Evolutionary conservation across 64 coral and sea anemone species (phyloP).

Genomic region (Montipora efflorescens): DNA sequence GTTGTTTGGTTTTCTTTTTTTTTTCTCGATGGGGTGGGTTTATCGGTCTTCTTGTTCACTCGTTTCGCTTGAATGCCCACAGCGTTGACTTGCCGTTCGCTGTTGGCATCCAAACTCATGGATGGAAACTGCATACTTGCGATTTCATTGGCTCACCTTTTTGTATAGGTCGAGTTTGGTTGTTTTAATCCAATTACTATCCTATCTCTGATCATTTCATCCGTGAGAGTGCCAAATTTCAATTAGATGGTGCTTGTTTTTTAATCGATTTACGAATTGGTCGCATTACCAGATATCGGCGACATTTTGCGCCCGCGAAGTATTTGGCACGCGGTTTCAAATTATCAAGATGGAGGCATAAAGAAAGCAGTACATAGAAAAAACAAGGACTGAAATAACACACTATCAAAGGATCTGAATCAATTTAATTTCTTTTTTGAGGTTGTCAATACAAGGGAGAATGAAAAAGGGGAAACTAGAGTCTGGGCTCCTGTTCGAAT

Average conservation of each 20-base stretch:
- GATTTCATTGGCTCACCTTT: conserved; percentile 52
- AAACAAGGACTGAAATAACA: too few relatives aligned
- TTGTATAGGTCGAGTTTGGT: conserved; percentile 27
- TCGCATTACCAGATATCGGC: not conserved
- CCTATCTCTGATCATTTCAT: conserved; percentile 51
- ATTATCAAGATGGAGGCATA: too few relatives aligned
- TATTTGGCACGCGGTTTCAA: too few relatives aligned
- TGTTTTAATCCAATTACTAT: conserved; percentile 34
- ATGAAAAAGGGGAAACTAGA: too few relatives aligned
- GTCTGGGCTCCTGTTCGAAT: too few relatives aligned
- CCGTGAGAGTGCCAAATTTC: conserved; percentile 18
- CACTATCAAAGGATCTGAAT: too few relatives aligned
- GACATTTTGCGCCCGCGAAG: too few relatives aligned
- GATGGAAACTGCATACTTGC: conserved; percentile 34
- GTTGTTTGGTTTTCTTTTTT: conserved; percentile 10
- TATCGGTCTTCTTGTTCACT: not conserved
- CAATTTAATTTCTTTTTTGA: too few relatives aligned
- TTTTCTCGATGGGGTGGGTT: not conserved
- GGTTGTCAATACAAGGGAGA: too few relatives aligned
- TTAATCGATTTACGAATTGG: conserved; percentile 13
- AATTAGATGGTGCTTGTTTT: conserved; percentile 13
- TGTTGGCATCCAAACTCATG: conserved; percentile 8
- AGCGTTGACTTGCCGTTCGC: conserved; percentile 1
- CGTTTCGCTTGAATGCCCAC: conserved; percentile 8
- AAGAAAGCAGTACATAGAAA: too few relatives aligned